Percentiles rank a stretch among this genome's conserved stretches.
These are phyloP conservation scores for Corvus moneduloides DNA, from an alignment of 2,113 vertebrate genomes.

Conservation along the genomic window DNA sequence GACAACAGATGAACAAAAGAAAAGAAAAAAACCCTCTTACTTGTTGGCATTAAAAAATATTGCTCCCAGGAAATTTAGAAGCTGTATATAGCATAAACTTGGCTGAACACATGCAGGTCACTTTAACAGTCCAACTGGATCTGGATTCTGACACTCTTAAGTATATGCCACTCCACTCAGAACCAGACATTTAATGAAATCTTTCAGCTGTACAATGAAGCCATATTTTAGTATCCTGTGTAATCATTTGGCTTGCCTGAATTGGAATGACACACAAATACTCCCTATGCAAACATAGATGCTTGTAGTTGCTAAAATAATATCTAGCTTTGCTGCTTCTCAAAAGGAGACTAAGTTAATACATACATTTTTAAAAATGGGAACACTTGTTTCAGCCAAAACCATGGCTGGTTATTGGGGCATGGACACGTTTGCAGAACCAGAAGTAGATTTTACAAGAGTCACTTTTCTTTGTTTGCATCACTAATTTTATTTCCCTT, in stretches of 20 bases:
- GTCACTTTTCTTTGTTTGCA: not conserved
- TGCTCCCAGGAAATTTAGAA: not conserved
- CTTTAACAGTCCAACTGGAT: not conserved
- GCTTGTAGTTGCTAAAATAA: not conserved
- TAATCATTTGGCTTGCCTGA: not conserved
- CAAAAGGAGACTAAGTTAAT: not conserved
- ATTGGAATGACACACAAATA: not conserved
- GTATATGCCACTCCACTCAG: not conserved
- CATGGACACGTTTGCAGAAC: accelerated
- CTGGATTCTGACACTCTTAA: not conserved
- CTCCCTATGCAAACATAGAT: not conserved
- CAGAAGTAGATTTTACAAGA: not conserved
- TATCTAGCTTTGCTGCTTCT: not conserved
- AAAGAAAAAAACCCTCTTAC: not conserved
- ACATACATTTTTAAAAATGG: not conserved
- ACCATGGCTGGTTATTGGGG: accelerated
- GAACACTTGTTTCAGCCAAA: not conserved
- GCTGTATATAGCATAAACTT: not conserved
- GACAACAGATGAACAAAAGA: not conserved
- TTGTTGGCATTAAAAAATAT: not conserved
- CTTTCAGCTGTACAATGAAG: not conserved
- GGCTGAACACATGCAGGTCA: not conserved
- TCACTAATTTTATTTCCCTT: not conserved
- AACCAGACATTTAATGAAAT: not conserved
- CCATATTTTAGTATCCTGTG: not conserved